Evolutionary conservation across 2,113 vertebrate species (phyloP).

Genomic region (Gymnarchus niloticus): DNA sequence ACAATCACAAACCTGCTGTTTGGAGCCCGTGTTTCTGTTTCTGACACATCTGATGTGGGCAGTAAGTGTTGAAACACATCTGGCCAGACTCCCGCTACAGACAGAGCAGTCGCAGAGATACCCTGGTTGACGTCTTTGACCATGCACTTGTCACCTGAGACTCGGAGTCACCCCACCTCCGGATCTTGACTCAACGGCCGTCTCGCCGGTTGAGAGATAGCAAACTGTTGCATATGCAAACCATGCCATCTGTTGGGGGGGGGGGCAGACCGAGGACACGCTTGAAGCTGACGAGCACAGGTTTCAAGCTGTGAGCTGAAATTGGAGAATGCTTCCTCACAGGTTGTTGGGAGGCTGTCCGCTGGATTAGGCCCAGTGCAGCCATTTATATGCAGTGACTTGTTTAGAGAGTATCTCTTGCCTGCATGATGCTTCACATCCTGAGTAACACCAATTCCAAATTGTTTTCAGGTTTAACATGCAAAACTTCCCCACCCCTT

Average conservation of each 20-base stretch:
- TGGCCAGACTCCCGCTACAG: background rate
- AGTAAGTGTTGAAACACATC: background rate
- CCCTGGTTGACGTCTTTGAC: background rate
- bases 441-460: conserved; percentile 27
- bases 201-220: conserved; percentile 9
- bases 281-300: conserved; percentile 47
- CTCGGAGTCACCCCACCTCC: background rate
- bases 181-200: background rate
- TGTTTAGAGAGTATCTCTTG: conserved; percentile 41
- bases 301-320: conserved; percentile 56
- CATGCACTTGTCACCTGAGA: background rate
- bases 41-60: background rate
- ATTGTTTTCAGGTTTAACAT: background rate
- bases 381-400: conserved; percentile 52
- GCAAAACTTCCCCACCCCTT: background rate
- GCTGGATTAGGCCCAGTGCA: conserved; percentile 49
- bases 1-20: background rate
- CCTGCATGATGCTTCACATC: conserved; percentile 46
- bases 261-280: conserved; percentile 51
- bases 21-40: background rate
- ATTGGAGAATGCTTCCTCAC: conserved; percentile 54
- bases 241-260: conserved; percentile 41
- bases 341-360: conserved; percentile 49
- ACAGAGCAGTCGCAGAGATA: background rate
- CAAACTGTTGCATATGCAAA: conserved; percentile 34